Evolutionary conservation across 2,113 vertebrate species (phyloP).

Genomic region (Cichladusa arquata): DNA sequence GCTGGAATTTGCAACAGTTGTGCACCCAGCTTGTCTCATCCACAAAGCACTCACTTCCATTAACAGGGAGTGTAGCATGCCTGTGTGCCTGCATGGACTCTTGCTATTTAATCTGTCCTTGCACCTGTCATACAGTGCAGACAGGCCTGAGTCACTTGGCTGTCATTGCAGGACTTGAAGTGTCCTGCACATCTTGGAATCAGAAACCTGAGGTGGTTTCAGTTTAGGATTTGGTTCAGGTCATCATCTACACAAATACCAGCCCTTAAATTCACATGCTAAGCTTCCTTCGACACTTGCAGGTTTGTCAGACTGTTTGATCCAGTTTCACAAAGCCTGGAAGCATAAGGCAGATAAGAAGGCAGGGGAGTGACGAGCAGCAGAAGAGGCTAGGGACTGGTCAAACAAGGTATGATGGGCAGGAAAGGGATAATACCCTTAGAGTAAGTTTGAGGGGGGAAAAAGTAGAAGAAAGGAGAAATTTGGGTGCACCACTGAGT

Average conservation of each 20-base stretch:
- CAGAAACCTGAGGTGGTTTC: not conserved
- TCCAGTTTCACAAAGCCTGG: not conserved
- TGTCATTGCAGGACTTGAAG: not conserved
- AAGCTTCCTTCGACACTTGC: not conserved
- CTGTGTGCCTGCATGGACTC: not conserved
- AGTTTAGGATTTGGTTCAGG: not conserved
- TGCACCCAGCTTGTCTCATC: not conserved
- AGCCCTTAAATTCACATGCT: not conserved
- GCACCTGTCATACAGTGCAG: not conserved
- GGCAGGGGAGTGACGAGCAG: not conserved
- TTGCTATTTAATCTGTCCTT: not conserved
- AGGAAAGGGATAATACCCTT: not conserved
- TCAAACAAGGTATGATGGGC: not conserved
- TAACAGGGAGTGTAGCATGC: accelerated
- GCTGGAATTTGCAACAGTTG: not conserved
- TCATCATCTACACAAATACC: not conserved
- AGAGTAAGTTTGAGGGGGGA: not conserved
- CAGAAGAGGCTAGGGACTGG: not conserved
- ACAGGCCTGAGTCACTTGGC: not conserved
- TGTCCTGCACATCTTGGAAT: not conserved
- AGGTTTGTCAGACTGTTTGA: not conserved
- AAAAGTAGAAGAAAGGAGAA: not conserved
- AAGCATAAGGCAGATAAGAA: not conserved
- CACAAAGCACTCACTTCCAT: not conserved
- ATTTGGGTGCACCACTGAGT: not conserved